A percentile compares a stretch with the other conserved stretches of the same genome.
phyloP scores from a whole-genome alignment of 2,113 vertebrate species.

The Tachysurus vachellii region DNA sequence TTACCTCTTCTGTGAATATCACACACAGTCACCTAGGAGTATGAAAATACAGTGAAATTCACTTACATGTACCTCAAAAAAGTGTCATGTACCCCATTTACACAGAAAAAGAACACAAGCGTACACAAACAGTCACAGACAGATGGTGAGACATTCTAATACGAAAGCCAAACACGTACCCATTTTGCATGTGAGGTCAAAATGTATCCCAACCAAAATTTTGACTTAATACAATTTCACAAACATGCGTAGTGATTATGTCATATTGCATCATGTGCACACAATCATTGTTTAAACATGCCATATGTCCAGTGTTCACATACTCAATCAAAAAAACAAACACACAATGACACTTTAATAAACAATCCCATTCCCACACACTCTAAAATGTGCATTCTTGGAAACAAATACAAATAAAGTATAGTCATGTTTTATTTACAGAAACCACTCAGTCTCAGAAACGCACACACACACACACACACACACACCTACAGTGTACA shows the following conservation, averaged over 20 bases:
- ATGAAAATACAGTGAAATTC: conserved; percentile 4
- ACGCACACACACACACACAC: conserved; percentile 4
- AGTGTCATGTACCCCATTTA: background rate
- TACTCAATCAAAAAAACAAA: conserved; percentile 28
- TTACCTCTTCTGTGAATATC: conserved; percentile 38
- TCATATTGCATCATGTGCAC: background rate
- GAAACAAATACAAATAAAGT: conserved; percentile 28
- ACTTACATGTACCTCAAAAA: background rate
- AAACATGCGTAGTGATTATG: conserved; percentile 19
- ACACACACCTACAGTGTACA: background rate
- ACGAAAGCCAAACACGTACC: background rate
- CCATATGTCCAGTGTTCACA: conserved; percentile 28
- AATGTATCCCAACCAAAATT: background rate
- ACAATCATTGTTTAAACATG: background rate
- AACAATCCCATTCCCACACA: conserved; percentile 9
- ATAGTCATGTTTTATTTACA: background rate
- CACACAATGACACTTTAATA: conserved; percentile 29
- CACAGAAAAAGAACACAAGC: background rate
- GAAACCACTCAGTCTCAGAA: background rate
- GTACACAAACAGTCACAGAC: background rate
- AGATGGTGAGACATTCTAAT: too few relatives aligned
- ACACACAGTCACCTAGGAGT: conserved; percentile 36
- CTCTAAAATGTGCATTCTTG: background rate
- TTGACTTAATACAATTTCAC: background rate
- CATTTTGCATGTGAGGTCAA: background rate